A percentile compares a stretch with the other conserved stretches of the same genome.
These are phyloP conservation scores for Lonchura striata DNA, from an alignment of 2,113 vertebrate species.

Conservation along the genomic window DNA sequence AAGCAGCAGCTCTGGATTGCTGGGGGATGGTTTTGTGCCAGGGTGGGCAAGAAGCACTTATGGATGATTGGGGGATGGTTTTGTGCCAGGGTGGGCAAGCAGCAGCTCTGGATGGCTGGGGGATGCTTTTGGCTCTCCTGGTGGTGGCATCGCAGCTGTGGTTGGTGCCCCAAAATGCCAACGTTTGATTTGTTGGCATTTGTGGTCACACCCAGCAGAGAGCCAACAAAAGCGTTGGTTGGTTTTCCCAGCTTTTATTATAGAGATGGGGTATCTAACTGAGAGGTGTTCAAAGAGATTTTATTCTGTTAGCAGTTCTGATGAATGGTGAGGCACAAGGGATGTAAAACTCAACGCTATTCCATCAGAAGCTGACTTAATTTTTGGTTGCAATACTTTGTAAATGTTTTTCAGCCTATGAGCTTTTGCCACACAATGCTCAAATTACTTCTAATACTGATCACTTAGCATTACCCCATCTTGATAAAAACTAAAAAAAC, in stretches of 20 bases:
- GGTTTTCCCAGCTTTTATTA: neutral
- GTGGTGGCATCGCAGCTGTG: neutral
- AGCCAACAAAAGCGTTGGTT: neutral
- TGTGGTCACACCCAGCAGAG: fast-evolving
- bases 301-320: neutral
- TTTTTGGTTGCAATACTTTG: neutral
- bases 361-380: neutral
- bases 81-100: neutral
- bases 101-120: neutral
- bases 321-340: neutral
- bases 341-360: neutral
- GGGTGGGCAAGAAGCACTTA: too few species aligned
- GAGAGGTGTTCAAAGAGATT: neutral
- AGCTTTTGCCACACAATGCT: neutral
- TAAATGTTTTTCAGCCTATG: neutral
- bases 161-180: fast-evolving
- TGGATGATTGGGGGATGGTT: too few species aligned
- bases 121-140: fast-evolving
- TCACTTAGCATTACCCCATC: neutral
- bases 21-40: too few species aligned
- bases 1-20: too few species aligned
- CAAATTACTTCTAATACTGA: neutral
- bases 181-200: fast-evolving
- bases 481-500: neutral
- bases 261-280: neutral